phyloP scores from a whole-genome alignment of 2,113 vertebrate genomes.

The Tautogolabrus adspersus region DNA sequence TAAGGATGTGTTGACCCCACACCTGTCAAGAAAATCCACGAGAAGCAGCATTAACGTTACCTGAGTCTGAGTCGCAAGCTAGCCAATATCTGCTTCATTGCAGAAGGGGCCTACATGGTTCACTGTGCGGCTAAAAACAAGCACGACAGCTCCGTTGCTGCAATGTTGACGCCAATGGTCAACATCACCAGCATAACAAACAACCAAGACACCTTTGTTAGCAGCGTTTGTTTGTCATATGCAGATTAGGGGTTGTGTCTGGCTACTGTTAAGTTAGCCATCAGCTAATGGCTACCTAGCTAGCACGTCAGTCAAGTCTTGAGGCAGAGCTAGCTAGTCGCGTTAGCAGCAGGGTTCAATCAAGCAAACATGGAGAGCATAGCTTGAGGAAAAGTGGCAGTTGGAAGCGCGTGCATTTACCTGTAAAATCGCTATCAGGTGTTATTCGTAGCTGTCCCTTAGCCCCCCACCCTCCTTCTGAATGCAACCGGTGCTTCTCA shows the following conservation, averaged over 20 bases:
- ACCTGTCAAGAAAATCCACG: constrained; percentile 59
- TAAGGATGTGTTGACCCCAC: not conserved
- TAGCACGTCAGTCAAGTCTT: constrained; percentile 38
- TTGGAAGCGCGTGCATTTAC: constrained; percentile 66
- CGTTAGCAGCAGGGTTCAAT: constrained; percentile 63
- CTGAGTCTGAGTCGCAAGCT: constrained; percentile 36
- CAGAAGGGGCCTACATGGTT: constrained; percentile 58
- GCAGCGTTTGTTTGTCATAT: constrained; percentile 46
- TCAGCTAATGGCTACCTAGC: constrained; percentile 47
- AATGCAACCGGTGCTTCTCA: constrained; percentile 60
- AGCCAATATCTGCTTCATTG: constrained; percentile 50
- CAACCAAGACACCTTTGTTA: not conserved
- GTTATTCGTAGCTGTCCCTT: constrained; percentile 71
- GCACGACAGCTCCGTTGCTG: constrained; percentile 16
- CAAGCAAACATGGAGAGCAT: constrained; percentile 60
- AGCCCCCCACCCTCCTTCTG: constrained; percentile 79
- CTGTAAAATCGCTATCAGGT: constrained; percentile 68
- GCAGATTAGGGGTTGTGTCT: constrained; percentile 32
- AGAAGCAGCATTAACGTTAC: constrained; percentile 61
- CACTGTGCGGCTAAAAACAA: constrained; percentile 45
- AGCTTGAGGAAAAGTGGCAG: constrained; percentile 41
- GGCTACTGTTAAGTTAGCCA: constrained; percentile 52
- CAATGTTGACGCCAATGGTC: not conserved
- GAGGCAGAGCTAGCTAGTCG: constrained; percentile 42
- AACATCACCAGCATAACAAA: not conserved